Evolutionary conservation across 2,888 invertebrate species (phyloP), one percentile per base, ranked within the genome.

Genomic region (Acanthosoma haemorrhoidale): DNA sequence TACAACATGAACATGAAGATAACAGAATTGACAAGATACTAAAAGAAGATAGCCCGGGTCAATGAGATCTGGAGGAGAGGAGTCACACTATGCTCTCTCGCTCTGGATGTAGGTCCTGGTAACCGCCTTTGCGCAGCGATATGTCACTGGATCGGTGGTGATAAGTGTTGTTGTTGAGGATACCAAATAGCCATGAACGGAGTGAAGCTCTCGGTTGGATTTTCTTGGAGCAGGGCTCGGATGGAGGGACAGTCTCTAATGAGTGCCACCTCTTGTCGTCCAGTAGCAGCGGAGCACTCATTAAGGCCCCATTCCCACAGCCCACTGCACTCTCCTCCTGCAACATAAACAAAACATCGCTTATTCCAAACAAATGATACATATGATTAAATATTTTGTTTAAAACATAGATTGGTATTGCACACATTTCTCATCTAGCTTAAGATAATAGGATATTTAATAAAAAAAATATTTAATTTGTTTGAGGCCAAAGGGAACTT

Each of bases 241-340:
- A 51, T 25, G 72, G 71, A 3, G 73, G 73, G 59, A 91, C 84
- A 74, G 87, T 86, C 80, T 92, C 92, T 66, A 91, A 82, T 59
- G 92, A 92, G 76, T 87, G 87, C 88, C 92, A 92, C 77, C 89
- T 85, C 80, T 90, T 90, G 75, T 85, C 78, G 68, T 80, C 73
- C 8, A 70, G 80, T 31, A 85, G 79, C 36, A 84, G 80, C 68
- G 84, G 84, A 72, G 82, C 81, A 41, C 73, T 75, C 13, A 76
- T 76, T 21, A 77, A 70, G 2, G 75, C 72, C 2, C 77, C 77
- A 43, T 77, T 77, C 1, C 75, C 76, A 11, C 75, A 74, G 4
- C 71, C 73, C 31, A 71, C 69, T 15, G 69, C 74, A 15, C 71
- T 72, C 51, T 72, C 68, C 21, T 74, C 74, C 70, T 75, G 69